phyloP scores from a whole-genome alignment of 2,113 vertebrate genomes.

The Danionella cerebrum region DNA sequence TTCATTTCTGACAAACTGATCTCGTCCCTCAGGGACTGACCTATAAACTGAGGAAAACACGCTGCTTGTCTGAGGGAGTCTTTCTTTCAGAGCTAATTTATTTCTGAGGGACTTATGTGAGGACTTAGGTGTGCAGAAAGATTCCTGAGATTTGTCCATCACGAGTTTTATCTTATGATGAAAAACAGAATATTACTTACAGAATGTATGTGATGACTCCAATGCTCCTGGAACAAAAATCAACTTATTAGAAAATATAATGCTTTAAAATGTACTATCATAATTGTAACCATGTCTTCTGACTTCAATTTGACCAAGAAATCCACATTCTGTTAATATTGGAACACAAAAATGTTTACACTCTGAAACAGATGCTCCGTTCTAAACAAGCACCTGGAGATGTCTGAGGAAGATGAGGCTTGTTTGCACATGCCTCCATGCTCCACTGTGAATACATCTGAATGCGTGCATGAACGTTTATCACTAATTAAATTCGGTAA shows the following conservation, averaged over 20 bases:
- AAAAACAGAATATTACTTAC: conserved; percentile 49
- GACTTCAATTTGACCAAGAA: neutral
- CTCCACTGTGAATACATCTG: neutral
- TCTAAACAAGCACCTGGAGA: neutral
- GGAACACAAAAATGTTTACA: neutral
- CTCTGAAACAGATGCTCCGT: neutral
- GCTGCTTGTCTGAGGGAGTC: neutral
- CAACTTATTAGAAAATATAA: neutral
- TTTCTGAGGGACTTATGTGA: neutral
- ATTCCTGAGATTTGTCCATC: neutral
- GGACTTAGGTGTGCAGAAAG: neutral
- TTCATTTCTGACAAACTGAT: conserved; percentile 1
- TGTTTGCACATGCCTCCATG: conserved; percentile 6
- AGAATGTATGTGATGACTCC: conserved; percentile 76
- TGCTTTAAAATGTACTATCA: no score
- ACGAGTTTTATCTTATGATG: neutral
- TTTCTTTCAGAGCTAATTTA: neutral
- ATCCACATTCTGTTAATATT: neutral
- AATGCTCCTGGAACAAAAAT: conserved; percentile 62
- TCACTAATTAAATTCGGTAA: neutral
- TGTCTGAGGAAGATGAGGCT: neutral
- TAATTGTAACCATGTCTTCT: no score
- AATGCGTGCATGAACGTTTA: neutral
- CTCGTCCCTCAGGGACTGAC: neutral
- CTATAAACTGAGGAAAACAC: neutral